These are phyloP conservation scores for Amphipyra berbera DNA, from an alignment of 2,888 invertebrate species.

Conservation along the genomic window DNA sequence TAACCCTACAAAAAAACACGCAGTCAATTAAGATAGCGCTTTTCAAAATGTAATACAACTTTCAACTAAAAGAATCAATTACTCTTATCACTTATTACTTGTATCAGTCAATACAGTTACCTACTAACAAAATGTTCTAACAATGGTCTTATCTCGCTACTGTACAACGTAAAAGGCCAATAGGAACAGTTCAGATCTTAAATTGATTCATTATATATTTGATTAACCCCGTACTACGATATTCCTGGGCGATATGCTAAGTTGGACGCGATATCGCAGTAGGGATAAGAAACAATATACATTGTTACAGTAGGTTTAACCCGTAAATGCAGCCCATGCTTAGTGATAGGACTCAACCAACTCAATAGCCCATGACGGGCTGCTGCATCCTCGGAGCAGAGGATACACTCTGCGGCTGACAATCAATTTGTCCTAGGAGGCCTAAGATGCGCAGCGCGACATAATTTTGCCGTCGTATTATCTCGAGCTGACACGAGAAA, in stretches of 20 bases:
- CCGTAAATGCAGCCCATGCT: too few species aligned
- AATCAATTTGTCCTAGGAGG: too few species aligned
- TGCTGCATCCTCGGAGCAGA: too few species aligned
- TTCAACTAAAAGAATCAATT: conserved; percentile 51
- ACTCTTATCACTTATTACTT: conserved; percentile 44
- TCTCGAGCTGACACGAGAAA: too few species aligned
- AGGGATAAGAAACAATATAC: conserved; percentile 66
- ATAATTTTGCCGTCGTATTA: too few species aligned
- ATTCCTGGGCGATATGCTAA: conserved; percentile 81
- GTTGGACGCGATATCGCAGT: conserved; percentile 71
- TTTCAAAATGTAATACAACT: conserved; percentile 32
- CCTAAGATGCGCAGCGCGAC: too few species aligned
- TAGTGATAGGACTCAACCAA: too few species aligned
- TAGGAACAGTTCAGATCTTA: conserved; percentile 63
- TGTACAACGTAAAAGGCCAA: conserved; percentile 59
- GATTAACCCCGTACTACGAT: conserved; percentile 77
- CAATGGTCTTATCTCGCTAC: conserved; percentile 38
- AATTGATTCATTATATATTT: conserved; percentile 86
- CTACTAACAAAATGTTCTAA: conserved; percentile 47
- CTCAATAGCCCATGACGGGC: too few species aligned
- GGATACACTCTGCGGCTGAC: too few species aligned
- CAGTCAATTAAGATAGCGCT: conserved; percentile 19
- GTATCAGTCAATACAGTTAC: conserved; percentile 38
- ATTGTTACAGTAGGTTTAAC: conserved; percentile 21
- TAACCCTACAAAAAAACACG: conserved; percentile 22